Percentiles rank a stretch among this genome's conserved stretches.
phyloP scores from a whole-genome alignment of 1,140 invertebrate species.

The Nephotettix cincticeps region DNA sequence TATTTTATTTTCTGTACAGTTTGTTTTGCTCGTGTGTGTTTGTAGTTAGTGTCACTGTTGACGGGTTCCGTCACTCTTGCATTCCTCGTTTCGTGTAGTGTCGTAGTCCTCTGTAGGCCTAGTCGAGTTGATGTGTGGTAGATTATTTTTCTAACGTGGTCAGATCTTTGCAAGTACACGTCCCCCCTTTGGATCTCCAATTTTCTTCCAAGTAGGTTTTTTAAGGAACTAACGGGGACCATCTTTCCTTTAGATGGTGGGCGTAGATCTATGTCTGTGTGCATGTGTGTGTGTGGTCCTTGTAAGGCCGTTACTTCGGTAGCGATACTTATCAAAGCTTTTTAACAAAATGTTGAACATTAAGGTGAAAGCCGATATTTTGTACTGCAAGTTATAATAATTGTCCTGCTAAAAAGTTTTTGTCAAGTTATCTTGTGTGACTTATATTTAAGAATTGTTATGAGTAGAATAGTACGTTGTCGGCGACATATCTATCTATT shows the following conservation, averaged over 20 bases:
- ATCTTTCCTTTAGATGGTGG: slow-evolving; percentile 24
- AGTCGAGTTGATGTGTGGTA: slow-evolving; percentile 35
- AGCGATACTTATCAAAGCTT: slow-evolving; percentile 19
- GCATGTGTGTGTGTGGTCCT: slow-evolving; percentile 26
- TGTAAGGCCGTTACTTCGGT: background rate
- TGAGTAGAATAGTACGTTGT: slow-evolving; percentile 26
- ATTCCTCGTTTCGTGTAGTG: slow-evolving; percentile 17
- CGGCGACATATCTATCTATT: slow-evolving; percentile 37
- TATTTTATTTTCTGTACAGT: slow-evolving; percentile 9
- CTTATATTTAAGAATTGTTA: slow-evolving; percentile 35
- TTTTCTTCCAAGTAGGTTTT: slow-evolving; percentile 32
- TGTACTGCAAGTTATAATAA: slow-evolving; percentile 26
- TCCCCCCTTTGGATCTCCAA: slow-evolving; percentile 14
- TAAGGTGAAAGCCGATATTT: slow-evolving; percentile 24
- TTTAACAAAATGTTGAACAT: slow-evolving; percentile 25
- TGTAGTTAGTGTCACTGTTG: slow-evolving; percentile 16
- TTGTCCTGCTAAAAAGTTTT: slow-evolving; percentile 19
- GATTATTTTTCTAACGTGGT: slow-evolving; percentile 37
- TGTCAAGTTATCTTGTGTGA: slow-evolving; percentile 30
- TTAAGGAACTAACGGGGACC: slow-evolving; percentile 22
- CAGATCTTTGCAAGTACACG: slow-evolving; percentile 31
- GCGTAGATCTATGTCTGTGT: slow-evolving; percentile 19
- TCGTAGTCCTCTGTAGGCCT: slow-evolving; percentile 31
- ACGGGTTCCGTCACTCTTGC: slow-evolving; percentile 17
- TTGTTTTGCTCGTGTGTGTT: slow-evolving; percentile 20